Evolutionary conservation across 2,888 invertebrate genomes (phyloP), one percentile per base, ranked within the genome.

Genomic region (Drosophila anomelani): DNA sequence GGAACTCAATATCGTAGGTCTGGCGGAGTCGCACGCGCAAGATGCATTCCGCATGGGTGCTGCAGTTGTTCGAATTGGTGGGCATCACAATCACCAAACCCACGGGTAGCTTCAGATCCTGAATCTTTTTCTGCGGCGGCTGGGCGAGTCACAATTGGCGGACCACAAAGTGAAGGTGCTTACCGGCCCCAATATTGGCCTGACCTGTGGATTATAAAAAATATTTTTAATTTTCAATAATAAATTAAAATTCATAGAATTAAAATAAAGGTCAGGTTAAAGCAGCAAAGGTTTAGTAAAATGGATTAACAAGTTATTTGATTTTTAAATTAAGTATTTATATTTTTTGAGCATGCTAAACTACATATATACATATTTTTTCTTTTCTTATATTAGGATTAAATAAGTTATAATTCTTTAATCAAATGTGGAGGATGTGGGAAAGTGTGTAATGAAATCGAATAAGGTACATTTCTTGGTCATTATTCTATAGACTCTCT

Each of bases 1-100:
- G 92, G 23, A 94, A 94, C 79, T 96, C 95, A 39, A 96, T 95
- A 90, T 97, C 96, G 81, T 93, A 95, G 29, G 93, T 94, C 91
- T 96, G 96, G 54, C 95, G 94, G 32, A 93, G 90, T 15, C 95
- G 94, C 3, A 95, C 95, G 2, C 93, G 93, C 10, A 94, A 93
- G 3, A 94, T 93, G 75, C 95, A 95, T 67, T 93, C 92, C 2
- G 94, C 94, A 93, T 91, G 91, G 0, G 88, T 89, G 57, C 67
- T 82, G 69, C 91, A 91, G 38, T 80, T 83, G 7, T 88, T 82
- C 0, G 91, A 90, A 44, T 82, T 82, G 23, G 91, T 91, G 46
- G 90, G 83, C 61, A 90, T 61, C 5, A 90, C 75, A 7, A 91
- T 83, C 10, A 91, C 87, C 44, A 80, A 69, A 0, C 71, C 59